Evolutionary conservation across 1,140 invertebrate genomes (phyloP), one percentile per base, ranked within the genome.

Genomic region (Plectrocnemia conspersa): DNA sequence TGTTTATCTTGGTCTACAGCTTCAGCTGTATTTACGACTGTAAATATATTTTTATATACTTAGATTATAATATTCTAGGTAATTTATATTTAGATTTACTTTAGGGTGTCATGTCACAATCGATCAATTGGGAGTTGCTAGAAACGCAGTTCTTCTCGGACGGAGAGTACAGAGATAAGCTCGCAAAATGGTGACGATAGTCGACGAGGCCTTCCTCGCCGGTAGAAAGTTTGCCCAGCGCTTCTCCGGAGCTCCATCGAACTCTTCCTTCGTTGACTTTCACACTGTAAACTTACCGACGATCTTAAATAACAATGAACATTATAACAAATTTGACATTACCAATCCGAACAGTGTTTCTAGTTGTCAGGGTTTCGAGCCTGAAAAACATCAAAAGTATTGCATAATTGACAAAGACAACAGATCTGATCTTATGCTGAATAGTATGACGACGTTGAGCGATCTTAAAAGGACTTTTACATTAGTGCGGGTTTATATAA

Each of bases 1-100:
- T 98, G 94, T 70, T 76, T 99, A 7, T 97, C 95, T 0, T 98
- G 95, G 93, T 93, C 91, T 1, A 97, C 94, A 18, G 96, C 96
- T 35, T 94, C 94, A 4, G 83, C 86, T 47, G 94, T 97, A 45
- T 99, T 97, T 71, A 96, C 95, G 55, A 82, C 89, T 78, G 90
- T 91, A 79, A 63, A 63, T 36, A 21, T 21, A 18, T 42, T 42
- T 46, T 6, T n/a, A 29, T n/a, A 29, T n/a, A n/a, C n/a, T n/a
- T 29, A n/a, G 27, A 29, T 7, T 29, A 29, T 38, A 38, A 38
- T 7, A 38, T 38, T 38, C 18, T 7, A 32, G n/a, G 18, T 6
- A 29, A 33, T 15, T 33, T 48, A 33, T 15, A 2, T 35, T 48
- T 21, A 11, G 13, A 11, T 38, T 22, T 27, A 50, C 67, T 70